Percentiles rank a stretch among this genome's conserved stretches.
phyloP scores from a whole-genome alignment of 2,888 invertebrate genomes.

The Perizoma affinitatum region DNA sequence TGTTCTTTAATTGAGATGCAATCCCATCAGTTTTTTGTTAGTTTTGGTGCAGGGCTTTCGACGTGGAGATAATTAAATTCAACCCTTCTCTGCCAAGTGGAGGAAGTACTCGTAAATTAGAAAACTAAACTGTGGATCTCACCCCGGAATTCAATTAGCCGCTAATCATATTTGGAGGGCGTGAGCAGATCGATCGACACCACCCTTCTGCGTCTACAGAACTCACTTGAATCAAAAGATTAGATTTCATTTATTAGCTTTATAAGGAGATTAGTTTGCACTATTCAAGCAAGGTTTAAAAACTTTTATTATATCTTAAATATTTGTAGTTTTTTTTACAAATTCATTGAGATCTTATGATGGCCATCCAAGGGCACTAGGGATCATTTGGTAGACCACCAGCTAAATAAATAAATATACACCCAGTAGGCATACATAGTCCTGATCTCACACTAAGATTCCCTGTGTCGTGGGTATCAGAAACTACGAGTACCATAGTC shows the following conservation, averaged over 20 bases:
- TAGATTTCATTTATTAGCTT: conserved; percentile 22
- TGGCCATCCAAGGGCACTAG: too few species aligned
- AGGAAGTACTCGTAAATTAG: conserved; percentile 82
- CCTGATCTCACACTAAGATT: too few species aligned
- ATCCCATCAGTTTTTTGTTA: conserved; percentile 64
- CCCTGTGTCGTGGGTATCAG: too few species aligned
- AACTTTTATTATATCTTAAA: not conserved
- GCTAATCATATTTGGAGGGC: conserved; percentile 83
- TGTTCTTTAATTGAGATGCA: conserved; percentile 58
- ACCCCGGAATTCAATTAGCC: conserved; percentile 82
- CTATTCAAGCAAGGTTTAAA: conserved; percentile 6
- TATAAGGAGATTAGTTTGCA: conserved; percentile 3
- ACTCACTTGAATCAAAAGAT: conserved; percentile 36
- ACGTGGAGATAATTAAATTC: conserved; percentile 78
- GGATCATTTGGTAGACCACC: too few species aligned
- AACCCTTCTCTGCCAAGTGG: conserved; percentile 76
- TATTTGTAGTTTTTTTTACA: too few species aligned
- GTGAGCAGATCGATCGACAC: conserved; percentile 74
- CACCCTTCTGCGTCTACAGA: conserved; percentile 60
- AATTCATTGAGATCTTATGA: too few species aligned
- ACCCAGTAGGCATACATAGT: too few species aligned
- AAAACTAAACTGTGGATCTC: conserved; percentile 83
- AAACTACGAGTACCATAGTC: too few species aligned
- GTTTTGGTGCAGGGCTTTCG: conserved; percentile 62
- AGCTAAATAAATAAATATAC: too few species aligned